Percentiles rank a stretch among this genome's conserved stretches.
Evolutionary conservation across 2,888 invertebrate species (phyloP).

Genomic region (Campopleginae sp.): DNA sequence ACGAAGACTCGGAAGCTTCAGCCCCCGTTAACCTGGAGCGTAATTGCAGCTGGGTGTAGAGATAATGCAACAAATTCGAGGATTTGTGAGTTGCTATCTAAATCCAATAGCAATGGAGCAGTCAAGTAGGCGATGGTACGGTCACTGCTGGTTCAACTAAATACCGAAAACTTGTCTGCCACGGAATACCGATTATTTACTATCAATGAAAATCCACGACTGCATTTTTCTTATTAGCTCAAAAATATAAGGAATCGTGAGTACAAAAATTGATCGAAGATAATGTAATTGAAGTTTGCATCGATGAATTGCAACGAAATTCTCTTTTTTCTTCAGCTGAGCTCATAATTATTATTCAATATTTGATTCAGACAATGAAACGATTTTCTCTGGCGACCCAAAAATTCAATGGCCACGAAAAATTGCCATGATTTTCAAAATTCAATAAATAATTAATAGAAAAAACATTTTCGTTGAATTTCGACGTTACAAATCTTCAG

Average conservation of each 20-base stretch:
- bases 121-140: not conserved
- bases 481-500: no score
- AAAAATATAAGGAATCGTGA: not conserved
- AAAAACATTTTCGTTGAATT: no score
- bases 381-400: no score
- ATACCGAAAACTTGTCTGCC: not conserved
- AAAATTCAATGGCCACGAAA: no score
- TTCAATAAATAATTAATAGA: no score
- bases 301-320: no score
- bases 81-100: slow-evolving; percentile 36
- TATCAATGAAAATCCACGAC: not conserved
- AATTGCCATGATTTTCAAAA: no score
- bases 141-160: not conserved
- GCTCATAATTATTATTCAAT: no score
- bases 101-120: slow-evolving; percentile 19
- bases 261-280: not conserved
- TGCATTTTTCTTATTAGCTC: not conserved
- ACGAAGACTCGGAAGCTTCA: slow-evolving; percentile 37
- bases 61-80: slow-evolving; percentile 48
- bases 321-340: no score
- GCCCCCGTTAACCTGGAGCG: slow-evolving; percentile 37
- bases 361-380: no score
- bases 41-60: slow-evolving; percentile 54
- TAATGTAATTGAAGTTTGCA: not conserved
- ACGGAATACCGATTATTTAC: not conserved